Conservation (phyloP, 2,113 vertebrate species). For the Psilopsiagon aymara region DNA sequence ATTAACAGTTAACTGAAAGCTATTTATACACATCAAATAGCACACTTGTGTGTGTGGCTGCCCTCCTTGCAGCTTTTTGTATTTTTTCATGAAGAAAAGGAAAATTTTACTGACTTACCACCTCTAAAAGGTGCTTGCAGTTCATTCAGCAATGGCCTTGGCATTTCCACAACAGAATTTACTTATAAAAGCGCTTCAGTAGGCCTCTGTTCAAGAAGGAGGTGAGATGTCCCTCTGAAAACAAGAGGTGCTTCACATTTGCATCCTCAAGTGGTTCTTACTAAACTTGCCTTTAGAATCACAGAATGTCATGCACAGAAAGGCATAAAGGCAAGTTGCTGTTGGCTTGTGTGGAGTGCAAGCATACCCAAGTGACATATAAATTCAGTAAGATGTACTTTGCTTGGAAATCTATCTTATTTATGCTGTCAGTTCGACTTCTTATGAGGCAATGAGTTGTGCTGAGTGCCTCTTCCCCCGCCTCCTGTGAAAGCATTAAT, state of each 20-base stretch:
- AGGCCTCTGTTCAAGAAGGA: background rate
- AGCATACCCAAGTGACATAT: constrained; percentile 10
- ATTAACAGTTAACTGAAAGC: background rate
- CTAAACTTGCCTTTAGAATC: background rate
- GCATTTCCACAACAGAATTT: background rate
- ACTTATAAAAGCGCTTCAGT: background rate
- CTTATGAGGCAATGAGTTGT: constrained; percentile 10
- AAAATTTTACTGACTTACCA: background rate
- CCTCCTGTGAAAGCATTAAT: background rate
- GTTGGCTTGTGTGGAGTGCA: constrained; percentile 28
- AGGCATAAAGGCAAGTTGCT: background rate
- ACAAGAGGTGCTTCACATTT: background rate
- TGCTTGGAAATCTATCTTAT: constrained; percentile 29
- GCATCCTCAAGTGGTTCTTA: background rate
- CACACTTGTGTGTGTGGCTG: background rate
- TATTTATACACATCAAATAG: background rate
- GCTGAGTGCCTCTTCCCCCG: background rate
- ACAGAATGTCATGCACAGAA: background rate
- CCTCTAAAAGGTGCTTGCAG: background rate
- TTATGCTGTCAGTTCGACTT: constrained; percentile 25
- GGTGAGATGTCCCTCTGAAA: background rate
- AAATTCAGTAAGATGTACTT: constrained; percentile 23
- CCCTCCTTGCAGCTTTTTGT: background rate
- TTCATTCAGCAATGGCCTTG: background rate
- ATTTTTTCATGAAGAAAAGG: background rate